A percentile compares a stretch with the other conserved stretches of the same genome.
Evolutionary conservation across 2,888 invertebrate species (phyloP).

Genomic region (Sinelater perroti): DNA sequence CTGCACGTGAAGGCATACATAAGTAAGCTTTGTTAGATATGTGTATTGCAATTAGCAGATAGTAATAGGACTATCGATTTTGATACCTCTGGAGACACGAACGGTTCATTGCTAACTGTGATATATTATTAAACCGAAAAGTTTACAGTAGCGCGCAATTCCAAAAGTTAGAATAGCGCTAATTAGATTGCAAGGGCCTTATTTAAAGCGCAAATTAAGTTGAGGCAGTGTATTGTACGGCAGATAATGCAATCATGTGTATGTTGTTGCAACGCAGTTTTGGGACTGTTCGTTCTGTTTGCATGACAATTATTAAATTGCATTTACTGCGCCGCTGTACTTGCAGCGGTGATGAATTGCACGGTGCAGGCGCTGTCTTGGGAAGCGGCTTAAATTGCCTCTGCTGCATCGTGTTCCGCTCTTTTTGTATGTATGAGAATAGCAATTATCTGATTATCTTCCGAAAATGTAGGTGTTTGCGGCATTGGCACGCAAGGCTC

Average conservation of each 20-base stretch:
- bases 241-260: conserved; percentile 15
- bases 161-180: conserved; percentile 24
- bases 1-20: conserved; percentile 1
- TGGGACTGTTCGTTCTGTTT: conserved; percentile 16
- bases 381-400: conserved; percentile 2
- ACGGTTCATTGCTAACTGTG: conserved; percentile 18
- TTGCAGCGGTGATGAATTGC: conserved; percentile 14
- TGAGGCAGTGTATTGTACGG: conserved; percentile 7
- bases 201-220: conserved; percentile 23
- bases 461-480: conserved; percentile 1
- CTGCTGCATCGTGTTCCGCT: conserved; percentile 5
- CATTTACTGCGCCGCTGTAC: conserved; percentile 16
- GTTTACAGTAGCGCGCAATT: conserved; percentile 13
- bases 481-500: conserved; percentile 1
- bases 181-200: conserved; percentile 22
- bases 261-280: conserved; percentile 18
- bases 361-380: conserved; percentile 4
- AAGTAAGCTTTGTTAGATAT: conserved; percentile 16
- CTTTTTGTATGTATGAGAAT: conserved; percentile 5
- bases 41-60: conserved; percentile 18
- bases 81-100: conserved; percentile 7
- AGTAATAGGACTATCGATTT: conserved; percentile 17
- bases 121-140: conserved; percentile 21
- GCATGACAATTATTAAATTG: conserved; percentile 23
- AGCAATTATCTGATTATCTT: conserved; percentile 12